These are phyloP conservation scores for Dioctria linearis DNA, from an alignment of 2,888 invertebrate genomes.

Conservation along the genomic window DNA sequence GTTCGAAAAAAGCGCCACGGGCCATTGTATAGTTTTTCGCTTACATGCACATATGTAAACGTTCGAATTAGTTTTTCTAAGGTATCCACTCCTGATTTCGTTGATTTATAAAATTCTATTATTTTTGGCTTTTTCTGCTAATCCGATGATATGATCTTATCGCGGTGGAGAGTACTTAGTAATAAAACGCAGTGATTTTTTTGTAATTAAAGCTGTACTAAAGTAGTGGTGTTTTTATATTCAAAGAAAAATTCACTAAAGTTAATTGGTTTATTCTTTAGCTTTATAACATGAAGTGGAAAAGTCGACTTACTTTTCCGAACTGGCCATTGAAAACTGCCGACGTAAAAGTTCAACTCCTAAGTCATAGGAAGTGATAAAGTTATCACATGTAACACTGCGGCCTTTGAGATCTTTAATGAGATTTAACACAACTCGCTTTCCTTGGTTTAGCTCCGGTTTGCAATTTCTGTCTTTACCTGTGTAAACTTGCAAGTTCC, in stretches of 20 bases:
- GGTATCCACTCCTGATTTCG: conserved; percentile 1
- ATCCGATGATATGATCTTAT: conserved; percentile 1
- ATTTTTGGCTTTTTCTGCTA: neutral
- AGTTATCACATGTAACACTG: too few species aligned
- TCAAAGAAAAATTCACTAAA: conserved; percentile 8
- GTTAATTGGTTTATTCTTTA: conserved; percentile 1
- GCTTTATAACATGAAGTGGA: conserved; percentile 3
- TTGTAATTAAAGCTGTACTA: neutral
- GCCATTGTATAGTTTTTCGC: neutral
- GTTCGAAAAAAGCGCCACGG: neutral
- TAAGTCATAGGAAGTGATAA: neutral
- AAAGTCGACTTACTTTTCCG: conserved; percentile 4
- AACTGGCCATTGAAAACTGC: neutral
- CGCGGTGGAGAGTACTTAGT: neutral
- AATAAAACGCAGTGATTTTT: neutral
- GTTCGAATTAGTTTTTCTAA: conserved; percentile 9
- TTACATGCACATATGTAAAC: conserved; percentile 11
- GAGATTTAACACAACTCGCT: conserved; percentile 9
- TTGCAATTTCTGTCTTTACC: too few species aligned
- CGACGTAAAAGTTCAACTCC: neutral
- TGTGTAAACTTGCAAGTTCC: too few species aligned
- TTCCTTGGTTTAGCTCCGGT: conserved; percentile 10
- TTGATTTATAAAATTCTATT: neutral
- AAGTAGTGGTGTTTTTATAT: conserved; percentile 7
- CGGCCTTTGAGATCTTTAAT: neutral